These are phyloP conservation scores for Leuciscus idus DNA, from an alignment of 2,113 vertebrate species.

Conservation along the genomic window DNA sequence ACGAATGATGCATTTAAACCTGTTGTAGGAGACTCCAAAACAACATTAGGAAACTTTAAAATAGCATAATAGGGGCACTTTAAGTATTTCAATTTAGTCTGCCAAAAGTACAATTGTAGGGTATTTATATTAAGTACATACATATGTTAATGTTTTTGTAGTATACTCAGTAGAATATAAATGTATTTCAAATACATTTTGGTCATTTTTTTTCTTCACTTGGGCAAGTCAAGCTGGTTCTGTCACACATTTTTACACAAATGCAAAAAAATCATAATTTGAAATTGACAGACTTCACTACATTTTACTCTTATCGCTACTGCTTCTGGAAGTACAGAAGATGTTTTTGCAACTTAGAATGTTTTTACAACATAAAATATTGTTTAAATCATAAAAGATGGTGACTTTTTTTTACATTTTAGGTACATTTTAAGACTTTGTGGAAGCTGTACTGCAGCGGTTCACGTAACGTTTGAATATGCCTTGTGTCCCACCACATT, in stretches of 20 bases:
- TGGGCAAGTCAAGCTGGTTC: neutral
- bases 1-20: no score
- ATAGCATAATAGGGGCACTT: no score
- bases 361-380: neutral
- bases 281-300: neutral
- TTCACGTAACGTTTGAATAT: neutral
- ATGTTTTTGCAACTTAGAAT: neutral
- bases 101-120: no score
- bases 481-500: neutral
- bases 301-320: neutral
- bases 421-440: neutral
- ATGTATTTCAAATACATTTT: no score
- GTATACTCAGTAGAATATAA: no score
- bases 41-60: no score
- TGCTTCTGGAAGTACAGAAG: neutral
- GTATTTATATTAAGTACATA: no score
- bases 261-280: neutral
- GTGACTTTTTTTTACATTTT: neutral
- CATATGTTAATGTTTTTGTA: no score
- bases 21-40: no score
- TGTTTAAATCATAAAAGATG: no score
- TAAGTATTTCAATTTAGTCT: no score
- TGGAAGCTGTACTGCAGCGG: neutral
- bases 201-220: no score
- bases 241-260: neutral